Percentiles rank a stretch among this genome's conserved stretches.
phyloP scores from a whole-genome alignment of 2,888 invertebrate genomes.

The Lasioglossum zephyrum region DNA sequence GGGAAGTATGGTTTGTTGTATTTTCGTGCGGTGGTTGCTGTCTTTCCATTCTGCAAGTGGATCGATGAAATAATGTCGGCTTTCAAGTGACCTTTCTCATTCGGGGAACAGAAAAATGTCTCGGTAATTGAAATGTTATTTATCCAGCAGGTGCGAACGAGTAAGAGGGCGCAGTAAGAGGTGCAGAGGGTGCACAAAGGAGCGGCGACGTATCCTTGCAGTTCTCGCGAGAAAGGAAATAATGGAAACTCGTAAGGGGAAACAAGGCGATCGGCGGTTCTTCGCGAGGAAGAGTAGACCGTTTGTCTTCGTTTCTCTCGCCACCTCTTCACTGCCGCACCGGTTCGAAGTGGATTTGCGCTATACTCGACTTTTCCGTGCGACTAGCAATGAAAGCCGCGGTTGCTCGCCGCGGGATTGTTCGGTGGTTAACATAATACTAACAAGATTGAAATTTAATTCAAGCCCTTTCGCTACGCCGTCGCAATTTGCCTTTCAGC shows the following conservation, averaged over 20 bases:
- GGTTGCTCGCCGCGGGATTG: slow-evolving; percentile 41
- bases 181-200: slow-evolving; percentile 3
- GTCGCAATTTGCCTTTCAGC: slow-evolving; percentile 43
- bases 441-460: slow-evolving; percentile 65
- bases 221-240: slow-evolving; percentile 45
- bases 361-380: slow-evolving; percentile 45
- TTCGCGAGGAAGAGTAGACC: slow-evolving; percentile 40
- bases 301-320: slow-evolving; percentile 51
- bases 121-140: slow-evolving; percentile 20
- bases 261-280: slow-evolving; percentile 25
- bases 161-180: neutral
- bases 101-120: neutral
- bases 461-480: slow-evolving; percentile 50
- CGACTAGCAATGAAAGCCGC: slow-evolving; percentile 53
- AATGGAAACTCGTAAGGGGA: slow-evolving; percentile 57
- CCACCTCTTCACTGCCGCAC: slow-evolving; percentile 6
- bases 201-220: neutral
- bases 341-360: slow-evolving; percentile 53
- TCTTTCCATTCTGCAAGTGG: neutral
- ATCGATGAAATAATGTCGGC: neutral
- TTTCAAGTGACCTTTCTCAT: neutral
- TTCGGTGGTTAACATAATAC: slow-evolving; percentile 62
- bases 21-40: neutral
- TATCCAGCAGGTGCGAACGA: neutral
- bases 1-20: neutral